Evolutionary conservation across 2,797 vertebrate species (phyloP), one percentile per base, ranked within the genome.

Genomic region (Argya squamiceps): DNA sequence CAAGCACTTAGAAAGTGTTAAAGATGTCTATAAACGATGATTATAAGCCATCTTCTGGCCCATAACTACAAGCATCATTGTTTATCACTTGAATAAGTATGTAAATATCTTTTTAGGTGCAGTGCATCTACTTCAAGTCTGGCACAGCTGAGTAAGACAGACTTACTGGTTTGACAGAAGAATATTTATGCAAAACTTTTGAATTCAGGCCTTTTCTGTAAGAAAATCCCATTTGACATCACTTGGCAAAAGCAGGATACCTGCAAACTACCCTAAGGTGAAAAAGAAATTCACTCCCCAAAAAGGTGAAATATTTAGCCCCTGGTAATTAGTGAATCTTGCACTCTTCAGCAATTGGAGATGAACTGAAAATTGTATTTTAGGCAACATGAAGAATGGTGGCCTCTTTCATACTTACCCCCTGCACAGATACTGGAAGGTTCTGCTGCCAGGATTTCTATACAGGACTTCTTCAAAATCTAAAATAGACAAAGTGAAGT

Each of bases 391-490:
- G 3, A 49, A 37, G 39, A 20, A 3, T 18, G 5, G 0, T 11
- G 59, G 41, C 20, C 41, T 83, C 16, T 2, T 50, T 77, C 90
- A 17, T 17, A 95, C 98, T 98, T 96, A 99, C 99, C 99, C 98
- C 99, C 99, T 92, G 99, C 99, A 97, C 99, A 99, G 96, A 99
- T 99, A 70, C 99, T 99, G 60, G 99, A 99, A 15, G 99, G 99
- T 63, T 99, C 99, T 17, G 99, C 99, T 10, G 99, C 99, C 95
- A 99, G 98, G 96, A 99, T 99, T 98, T 99, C 99, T 13, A 99
- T 99, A 47, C 99, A 99, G 43, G 99, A 99, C 92, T 99, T 99
- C 98, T 99, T 99, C 85, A 99, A 96, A 96, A 99, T 99, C 99
- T 99, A 89, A 77, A 81, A 91, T 41, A 89, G 20, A 37, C 27